Percentiles rank a stretch among this genome's conserved stretches.
Evolutionary conservation across 2,888 invertebrate species (phyloP).

Genomic region (Agonopterix arenella): DNA sequence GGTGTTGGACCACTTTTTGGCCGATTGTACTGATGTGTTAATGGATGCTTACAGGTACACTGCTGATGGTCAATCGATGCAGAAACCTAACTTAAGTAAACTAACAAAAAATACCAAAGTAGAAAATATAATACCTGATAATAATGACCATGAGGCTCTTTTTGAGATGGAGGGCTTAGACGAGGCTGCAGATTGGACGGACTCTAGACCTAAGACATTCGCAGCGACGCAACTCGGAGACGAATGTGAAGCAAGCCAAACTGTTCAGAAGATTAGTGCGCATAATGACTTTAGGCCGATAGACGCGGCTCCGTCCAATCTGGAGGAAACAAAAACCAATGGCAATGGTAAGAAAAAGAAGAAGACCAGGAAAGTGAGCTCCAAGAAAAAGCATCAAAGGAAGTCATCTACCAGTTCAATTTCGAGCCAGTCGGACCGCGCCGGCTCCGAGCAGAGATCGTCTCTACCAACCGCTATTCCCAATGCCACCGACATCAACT

Average conservation of each 20-base stretch:
- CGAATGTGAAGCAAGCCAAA: slow-evolving; percentile 68
- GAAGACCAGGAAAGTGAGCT: slow-evolving; percentile 85
- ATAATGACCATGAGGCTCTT: slow-evolving; percentile 76
- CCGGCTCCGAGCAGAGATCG: slow-evolving; percentile 60
- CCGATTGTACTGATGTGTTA: background rate
- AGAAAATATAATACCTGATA: slow-evolving; percentile 28
- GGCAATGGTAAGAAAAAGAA: slow-evolving; percentile 83
- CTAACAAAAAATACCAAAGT: slow-evolving; percentile 60
- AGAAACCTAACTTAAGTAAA: slow-evolving; percentile 75
- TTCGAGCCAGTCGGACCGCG: slow-evolving; percentile 71
- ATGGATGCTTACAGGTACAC: slow-evolving; percentile 65
- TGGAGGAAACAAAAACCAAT: slow-evolving; percentile 71
- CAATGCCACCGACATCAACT: slow-evolving; percentile 73
- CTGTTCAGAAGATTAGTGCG: slow-evolving; percentile 78
- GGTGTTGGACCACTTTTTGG: background rate
- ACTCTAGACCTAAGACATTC: slow-evolving; percentile 73
- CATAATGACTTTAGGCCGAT: slow-evolving; percentile 81
- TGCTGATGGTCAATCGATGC: slow-evolving; percentile 73
- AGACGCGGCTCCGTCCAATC: slow-evolving; percentile 43
- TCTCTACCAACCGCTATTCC: slow-evolving; percentile 49
- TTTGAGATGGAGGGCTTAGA: slow-evolving; percentile 82
- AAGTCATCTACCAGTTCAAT: slow-evolving; percentile 79
- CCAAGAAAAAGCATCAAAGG: slow-evolving; percentile 88
- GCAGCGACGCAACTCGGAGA: slow-evolving; percentile 72
- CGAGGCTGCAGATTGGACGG: slow-evolving; percentile 68